Evolutionary conservation across 2,113 vertebrate genomes (phyloP).

Genomic region (Gnathonemus echidnorhynchus): DNA sequence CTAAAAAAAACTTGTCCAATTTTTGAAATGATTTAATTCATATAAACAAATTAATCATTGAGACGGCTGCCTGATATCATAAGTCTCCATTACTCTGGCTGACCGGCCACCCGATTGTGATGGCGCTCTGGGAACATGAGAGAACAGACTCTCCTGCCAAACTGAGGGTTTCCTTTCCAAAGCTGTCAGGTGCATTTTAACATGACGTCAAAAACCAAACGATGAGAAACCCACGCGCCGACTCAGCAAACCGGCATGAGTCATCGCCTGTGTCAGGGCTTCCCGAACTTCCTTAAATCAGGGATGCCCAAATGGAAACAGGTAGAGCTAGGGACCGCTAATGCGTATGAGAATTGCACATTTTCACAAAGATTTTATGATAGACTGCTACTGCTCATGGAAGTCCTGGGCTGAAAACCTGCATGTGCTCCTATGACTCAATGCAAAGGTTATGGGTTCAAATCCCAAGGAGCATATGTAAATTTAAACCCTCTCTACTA

Average conservation of each 20-base stretch:
- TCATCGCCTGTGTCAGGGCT: not conserved
- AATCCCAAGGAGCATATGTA: not conserved
- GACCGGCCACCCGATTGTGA: not conserved
- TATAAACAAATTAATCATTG: not conserved
- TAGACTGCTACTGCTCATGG: not conserved
- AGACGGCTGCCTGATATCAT: not conserved
- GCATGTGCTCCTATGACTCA: not conserved
- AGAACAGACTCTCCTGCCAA: not conserved
- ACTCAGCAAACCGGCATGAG: not conserved
- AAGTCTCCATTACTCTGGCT: not conserved
- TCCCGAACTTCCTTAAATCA: not conserved
- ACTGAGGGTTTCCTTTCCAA: not conserved
- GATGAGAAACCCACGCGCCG: not conserved
- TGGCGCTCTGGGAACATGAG: not conserved
- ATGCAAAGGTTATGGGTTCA: not conserved
- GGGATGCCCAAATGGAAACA: not conserved
- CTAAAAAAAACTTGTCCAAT: not conserved
- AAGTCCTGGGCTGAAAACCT: not conserved
- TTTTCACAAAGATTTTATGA: not conserved
- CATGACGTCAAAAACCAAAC: not conserved
- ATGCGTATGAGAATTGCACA: not conserved
- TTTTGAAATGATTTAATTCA: not conserved
- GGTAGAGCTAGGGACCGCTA: not conserved
- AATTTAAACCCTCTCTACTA: not conserved
- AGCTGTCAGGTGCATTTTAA: not conserved